Evolutionary conservation across 2,888 invertebrate genomes (phyloP), one percentile per base, ranked within the genome.

Genomic region (Myopa tessellatipennis): DNA sequence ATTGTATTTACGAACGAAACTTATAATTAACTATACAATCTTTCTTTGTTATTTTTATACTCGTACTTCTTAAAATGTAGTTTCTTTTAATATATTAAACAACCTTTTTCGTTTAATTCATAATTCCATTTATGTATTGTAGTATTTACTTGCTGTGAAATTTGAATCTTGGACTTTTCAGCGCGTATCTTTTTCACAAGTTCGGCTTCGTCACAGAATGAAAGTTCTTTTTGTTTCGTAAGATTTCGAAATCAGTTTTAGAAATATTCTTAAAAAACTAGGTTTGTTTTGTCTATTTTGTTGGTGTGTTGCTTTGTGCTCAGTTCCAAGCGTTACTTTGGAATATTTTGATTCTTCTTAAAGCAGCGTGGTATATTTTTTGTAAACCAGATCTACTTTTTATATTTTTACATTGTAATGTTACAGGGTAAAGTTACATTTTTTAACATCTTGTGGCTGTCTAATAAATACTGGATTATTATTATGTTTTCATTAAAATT

Each of bases 91-190:
- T 38, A 72, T 60, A n/a, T n/a, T 18, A 58, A 72, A 72, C 71
- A 72, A 72, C 71, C 71, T 72, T 72, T 71, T 60, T 40, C 12
- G 40, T 18, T 45, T 63, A 63, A 36, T 18, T 63, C 63, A 63
- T 63, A 60, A 26, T 26, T 63, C 26, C 36, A 45, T 45, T 45
- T 45, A 45, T 10, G 45, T 8, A 45, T 45, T 45, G 26, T 68
- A 16, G 68, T 12, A 45, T 45, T 68, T 45, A 40, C 18, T 68
- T 68, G 45, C 68, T 68, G 40, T n/a, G 68, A 68, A 8, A 68
- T 45, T 50, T 40, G 50, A 68, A 68, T 68, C 68, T 68, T 50
- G 68, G 68, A 68, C 68, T 50, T 50, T 68, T 68, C 3, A n/a
- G 68, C 45, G 26, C 50, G 18, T 68, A 16, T 45, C 2, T 40